Conservation (phyloP, 2,113 vertebrate genomes). For the Chlorodrepanis virens region DNA sequence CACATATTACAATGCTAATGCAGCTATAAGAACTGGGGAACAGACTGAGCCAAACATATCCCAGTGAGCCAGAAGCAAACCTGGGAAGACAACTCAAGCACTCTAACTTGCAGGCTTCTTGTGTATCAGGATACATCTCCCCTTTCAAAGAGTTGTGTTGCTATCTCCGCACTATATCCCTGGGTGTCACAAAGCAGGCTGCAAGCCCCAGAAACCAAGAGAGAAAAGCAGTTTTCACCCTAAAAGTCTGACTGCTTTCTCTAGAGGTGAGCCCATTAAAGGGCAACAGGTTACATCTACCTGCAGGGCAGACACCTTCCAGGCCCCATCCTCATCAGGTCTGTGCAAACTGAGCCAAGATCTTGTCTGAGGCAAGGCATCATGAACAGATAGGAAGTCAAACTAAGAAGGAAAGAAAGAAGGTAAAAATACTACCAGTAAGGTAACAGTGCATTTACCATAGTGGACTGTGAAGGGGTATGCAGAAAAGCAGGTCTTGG, state of each 20-base stretch:
- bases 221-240: neutral
- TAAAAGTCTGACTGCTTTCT: neutral
- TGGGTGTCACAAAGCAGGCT: accelerated
- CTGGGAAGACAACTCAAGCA: neutral
- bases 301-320: neutral
- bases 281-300: neutral
- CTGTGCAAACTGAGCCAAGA: neutral
- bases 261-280: accelerated
- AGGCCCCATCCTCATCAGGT: neutral
- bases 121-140: neutral
- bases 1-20: neutral
- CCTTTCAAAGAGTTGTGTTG: neutral
- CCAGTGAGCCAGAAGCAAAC: neutral
- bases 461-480: neutral
- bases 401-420: neutral
- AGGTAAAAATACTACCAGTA: neutral
- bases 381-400: neutral
- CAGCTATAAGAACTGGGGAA: neutral
- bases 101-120: neutral
- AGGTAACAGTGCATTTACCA: neutral
- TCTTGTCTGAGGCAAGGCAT: neutral
- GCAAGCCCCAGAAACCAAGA: neutral
- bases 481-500: neutral
- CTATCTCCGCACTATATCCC: neutral
- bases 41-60: neutral